These are phyloP conservation scores for Peromyscus melanophrys DNA, from an alignment of 2,797 vertebrate genomes.

Conservation along the genomic window DNA sequence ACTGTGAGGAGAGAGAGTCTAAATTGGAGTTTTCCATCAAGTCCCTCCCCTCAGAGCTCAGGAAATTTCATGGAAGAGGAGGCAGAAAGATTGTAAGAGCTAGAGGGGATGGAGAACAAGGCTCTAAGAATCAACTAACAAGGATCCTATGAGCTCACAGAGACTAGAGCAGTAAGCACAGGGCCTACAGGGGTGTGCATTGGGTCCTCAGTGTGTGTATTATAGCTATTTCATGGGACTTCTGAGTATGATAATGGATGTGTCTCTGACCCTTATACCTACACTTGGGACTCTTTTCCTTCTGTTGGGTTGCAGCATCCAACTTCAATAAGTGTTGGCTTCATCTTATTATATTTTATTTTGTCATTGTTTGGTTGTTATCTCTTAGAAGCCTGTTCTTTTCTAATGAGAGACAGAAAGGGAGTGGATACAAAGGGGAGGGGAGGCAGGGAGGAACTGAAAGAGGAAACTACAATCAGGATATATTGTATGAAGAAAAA, in stretches of 20 bases:
- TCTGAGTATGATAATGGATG: background rate
- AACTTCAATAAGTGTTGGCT: background rate
- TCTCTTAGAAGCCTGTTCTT: background rate
- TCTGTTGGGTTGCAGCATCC: background rate
- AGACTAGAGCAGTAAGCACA: too few species aligned
- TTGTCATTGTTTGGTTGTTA: background rate
- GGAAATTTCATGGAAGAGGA: background rate
- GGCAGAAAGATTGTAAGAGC: background rate
- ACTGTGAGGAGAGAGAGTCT: too few species aligned
- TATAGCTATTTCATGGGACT: background rate
- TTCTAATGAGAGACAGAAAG: background rate
- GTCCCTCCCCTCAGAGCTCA: background rate
- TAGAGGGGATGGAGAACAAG: background rate
- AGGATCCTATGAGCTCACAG: too few species aligned
- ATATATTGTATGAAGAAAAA: background rate
- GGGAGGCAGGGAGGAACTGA: background rate
- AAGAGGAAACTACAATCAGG: background rate
- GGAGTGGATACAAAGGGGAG: background rate
- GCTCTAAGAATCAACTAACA: too few species aligned
- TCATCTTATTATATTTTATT: background rate
- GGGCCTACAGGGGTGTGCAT: too few species aligned
- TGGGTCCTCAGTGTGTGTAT: too few species aligned
- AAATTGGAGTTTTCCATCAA: too few species aligned
- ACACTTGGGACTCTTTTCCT: background rate
- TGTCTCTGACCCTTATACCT: background rate